Percentiles rank a stretch among this genome's conserved stretches.
phyloP scores from a whole-genome alignment of 2,113 vertebrate genomes.

The Eudyptes chrysolophus region DNA sequence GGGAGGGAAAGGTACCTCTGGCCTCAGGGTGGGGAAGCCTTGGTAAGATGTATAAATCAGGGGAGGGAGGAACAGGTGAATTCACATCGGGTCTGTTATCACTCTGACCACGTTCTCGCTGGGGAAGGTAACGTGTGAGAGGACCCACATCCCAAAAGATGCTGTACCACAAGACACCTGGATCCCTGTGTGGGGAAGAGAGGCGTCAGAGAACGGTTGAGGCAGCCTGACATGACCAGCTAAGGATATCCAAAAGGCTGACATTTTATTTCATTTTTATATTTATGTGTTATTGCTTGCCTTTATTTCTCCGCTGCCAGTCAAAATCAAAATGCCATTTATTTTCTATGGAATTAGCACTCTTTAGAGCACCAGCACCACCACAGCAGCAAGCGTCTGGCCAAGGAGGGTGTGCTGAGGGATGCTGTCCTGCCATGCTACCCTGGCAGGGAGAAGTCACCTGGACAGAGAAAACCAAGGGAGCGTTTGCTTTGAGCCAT shows the following conservation, averaged over 20 bases:
- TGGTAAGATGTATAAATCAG: not conserved
- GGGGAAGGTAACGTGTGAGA: not conserved
- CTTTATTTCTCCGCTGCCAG: not conserved
- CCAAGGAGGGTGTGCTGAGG: not conserved
- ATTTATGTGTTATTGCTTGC: not conserved
- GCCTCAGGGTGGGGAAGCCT: not conserved
- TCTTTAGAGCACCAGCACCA: not conserved
- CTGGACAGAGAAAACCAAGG: not conserved
- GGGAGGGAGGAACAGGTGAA: not conserved
- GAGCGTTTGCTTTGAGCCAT: fast-evolving
- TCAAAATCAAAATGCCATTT: not conserved
- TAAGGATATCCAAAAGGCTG: not conserved
- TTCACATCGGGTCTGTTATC: not conserved
- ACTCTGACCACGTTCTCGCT: not conserved
- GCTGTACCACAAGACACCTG: not conserved
- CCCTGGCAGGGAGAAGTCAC: not conserved
- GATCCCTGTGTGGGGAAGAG: not conserved
- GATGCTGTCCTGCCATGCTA: not conserved
- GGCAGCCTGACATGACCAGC: not conserved
- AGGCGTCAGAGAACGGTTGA: not conserved
- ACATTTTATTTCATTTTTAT: not conserved
- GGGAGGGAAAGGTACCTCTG: not conserved
- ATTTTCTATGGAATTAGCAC: not conserved
- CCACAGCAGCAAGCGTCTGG: not conserved
- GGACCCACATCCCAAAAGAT: not conserved